phyloP scores from a whole-genome alignment of 2,113 vertebrate genomes.

The Elephantulus edwardii region DNA sequence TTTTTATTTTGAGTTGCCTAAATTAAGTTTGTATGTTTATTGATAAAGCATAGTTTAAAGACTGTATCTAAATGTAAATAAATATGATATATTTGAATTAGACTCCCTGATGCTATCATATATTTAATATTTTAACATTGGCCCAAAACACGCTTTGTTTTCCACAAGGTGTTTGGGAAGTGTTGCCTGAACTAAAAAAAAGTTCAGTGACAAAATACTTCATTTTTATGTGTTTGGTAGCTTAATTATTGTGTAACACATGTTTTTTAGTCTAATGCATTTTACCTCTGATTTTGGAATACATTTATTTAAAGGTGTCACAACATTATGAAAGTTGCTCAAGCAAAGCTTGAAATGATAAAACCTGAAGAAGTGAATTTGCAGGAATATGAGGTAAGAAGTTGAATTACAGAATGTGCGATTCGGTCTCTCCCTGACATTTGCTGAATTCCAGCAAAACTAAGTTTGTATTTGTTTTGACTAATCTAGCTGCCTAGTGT shows the following conservation, averaged over 20 bases:
- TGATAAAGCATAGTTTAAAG: conserved; percentile 39
- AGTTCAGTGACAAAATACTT: neutral
- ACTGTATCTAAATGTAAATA: neutral
- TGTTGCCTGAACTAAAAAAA: neutral
- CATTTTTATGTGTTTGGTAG: neutral
- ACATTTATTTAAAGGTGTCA: conserved; percentile 88
- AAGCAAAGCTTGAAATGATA: conserved; percentile 96
- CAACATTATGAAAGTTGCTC: conserved; percentile 97
- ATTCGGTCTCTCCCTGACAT: neutral
- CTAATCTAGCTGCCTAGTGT: too few species aligned
- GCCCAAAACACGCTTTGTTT: neutral
- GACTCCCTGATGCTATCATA: neutral
- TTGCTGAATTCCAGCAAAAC: neutral
- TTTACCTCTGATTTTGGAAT: conserved; percentile 49
- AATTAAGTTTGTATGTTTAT: neutral
- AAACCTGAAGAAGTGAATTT: conserved; percentile 96
- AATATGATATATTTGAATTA: neutral
- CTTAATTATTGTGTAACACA: neutral
- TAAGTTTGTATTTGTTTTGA: neutral
- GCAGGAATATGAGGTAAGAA: conserved; percentile 93
- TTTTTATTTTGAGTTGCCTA: too few species aligned
- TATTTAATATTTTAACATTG: neutral
- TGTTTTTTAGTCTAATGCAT: neutral
- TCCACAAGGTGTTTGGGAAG: neutral
- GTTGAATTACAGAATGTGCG: neutral